These are phyloP conservation scores for Heliopora coerulea DNA, from an alignment of 92 coral and sea anemone species.

Conservation along the genomic window DNA sequence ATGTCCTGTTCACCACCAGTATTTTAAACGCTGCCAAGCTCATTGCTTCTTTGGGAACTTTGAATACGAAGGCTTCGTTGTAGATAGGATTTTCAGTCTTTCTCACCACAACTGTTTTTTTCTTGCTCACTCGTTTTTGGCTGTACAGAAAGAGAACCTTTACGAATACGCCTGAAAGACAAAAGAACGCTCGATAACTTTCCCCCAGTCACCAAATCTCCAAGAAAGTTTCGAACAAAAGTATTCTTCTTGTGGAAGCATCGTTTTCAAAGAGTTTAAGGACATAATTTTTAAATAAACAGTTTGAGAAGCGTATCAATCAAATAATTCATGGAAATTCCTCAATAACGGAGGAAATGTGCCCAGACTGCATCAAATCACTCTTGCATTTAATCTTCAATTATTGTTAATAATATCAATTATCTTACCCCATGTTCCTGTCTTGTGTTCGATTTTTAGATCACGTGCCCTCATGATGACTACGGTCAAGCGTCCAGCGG, in stretches of 20 bases:
- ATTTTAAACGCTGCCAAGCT: slow-evolving; percentile 72
- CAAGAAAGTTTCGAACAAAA: too few species aligned
- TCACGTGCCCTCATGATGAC: slow-evolving; percentile 87
- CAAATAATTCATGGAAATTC: too few species aligned
- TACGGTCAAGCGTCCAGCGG: slow-evolving; percentile 89
- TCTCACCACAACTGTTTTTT: slow-evolving; percentile 92
- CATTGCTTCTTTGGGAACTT: slow-evolving; percentile 89
- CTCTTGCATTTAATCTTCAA: too few species aligned
- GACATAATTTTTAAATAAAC: too few species aligned
- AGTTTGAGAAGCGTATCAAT: too few species aligned
- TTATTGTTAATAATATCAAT: too few species aligned
- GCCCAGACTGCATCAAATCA: too few species aligned
- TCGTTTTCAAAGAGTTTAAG: too few species aligned
- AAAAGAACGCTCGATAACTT: not conserved
- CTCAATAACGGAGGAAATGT: too few species aligned
- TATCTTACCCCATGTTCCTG: slow-evolving; percentile 90
- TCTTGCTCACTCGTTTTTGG: slow-evolving; percentile 78
- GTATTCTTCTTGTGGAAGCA: too few species aligned
- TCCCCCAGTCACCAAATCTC: too few species aligned
- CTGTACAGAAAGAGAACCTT: slow-evolving; percentile 82
- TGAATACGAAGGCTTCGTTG: slow-evolving; percentile 98
- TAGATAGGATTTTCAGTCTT: slow-evolving; percentile 88
- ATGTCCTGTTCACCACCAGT: slow-evolving; percentile 81
- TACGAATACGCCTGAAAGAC: slow-evolving; percentile 69
- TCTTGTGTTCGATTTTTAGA: slow-evolving; percentile 69